Evolutionary conservation across 2,888 invertebrate genomes (phyloP), one percentile per base, ranked within the genome.

Genomic region (Sarcophaga carnaria): DNA sequence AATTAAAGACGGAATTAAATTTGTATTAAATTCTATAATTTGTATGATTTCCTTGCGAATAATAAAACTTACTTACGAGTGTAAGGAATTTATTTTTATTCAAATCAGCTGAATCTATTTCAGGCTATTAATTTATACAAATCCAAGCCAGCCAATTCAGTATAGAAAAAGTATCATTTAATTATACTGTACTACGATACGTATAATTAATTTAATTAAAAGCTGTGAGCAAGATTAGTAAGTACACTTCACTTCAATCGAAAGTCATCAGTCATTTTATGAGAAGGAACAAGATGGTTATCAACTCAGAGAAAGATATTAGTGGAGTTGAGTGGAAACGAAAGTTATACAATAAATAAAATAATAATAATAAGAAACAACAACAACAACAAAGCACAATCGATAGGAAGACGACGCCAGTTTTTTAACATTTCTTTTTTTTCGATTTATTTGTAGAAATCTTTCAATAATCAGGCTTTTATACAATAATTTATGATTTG

Each of bases 391-490:
- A 37, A 37, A 37, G 5, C 37, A 37, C 10, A 37, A 10, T 37
- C 37, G 8, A 37, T 2, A 37, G 10, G 8, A 37, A 8, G 8
- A 10, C 37, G 37, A 37, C 37, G 37, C 37, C 10, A 37, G 37
- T 37, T 37, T 37, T 37, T 37, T 37, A 27, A 0, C 0, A 17
- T 54, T 62, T 70, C 37, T 22, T 54, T 62, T 70, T 67, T 5
- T 71, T 80, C 62, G 62, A 49, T 69, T 74, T 78, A 63, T 37
- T 64, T 59, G 25, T 10, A 64, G 22, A 76, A 82, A 82, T 71
- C 71, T 64, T 45, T 27, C 37, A 12, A 59, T 49, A 67, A 75
- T 82, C 54, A 71, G 62, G 54, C 70, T 63, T 80, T 76, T 22
- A 45, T 64, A 20, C 2, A 54, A 27, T 70, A 62, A 79, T 79